These are phyloP conservation scores for Meliscaeva auricollis DNA, from an alignment of 2,888 invertebrate species.

Conservation along the genomic window DNA sequence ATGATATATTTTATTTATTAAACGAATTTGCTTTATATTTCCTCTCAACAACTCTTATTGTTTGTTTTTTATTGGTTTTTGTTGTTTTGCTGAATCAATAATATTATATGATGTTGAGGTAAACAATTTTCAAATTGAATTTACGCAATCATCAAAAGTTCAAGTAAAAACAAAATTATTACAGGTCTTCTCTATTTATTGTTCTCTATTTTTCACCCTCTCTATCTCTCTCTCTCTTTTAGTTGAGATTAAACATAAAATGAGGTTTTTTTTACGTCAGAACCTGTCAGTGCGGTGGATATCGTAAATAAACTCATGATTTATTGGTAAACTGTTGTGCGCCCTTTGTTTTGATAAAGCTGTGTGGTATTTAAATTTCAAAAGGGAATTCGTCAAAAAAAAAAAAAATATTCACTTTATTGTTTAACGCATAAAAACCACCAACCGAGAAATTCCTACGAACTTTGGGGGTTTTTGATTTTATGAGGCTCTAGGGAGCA, in stretches of 20 bases:
- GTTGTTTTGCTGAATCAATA: background rate
- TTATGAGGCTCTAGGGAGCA: constrained; percentile 20
- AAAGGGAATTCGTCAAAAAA: constrained; percentile 1
- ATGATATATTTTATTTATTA: constrained; percentile 2
- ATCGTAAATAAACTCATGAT: constrained; percentile 2
- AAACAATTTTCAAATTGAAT: constrained; percentile 27
- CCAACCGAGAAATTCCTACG: constrained; percentile 3
- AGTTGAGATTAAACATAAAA: too few relatives aligned
- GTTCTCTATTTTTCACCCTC: too few relatives aligned
- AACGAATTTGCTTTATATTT: constrained; percentile 4
- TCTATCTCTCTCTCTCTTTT: too few relatives aligned
- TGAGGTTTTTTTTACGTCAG: background rate
- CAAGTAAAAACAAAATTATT: constrained; percentile 8
- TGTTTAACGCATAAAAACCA: constrained; percentile 23
- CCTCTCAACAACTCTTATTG: background rate
- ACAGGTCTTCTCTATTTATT: too few relatives aligned
- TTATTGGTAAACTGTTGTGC: constrained; percentile 9
- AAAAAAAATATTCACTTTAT: background rate
- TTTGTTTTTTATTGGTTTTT: constrained; percentile 4
- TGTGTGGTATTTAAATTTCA: background rate
- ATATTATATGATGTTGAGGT: background rate
- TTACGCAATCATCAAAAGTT: constrained; percentile 14
- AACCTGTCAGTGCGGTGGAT: constrained; percentile 3
- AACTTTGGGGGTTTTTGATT: constrained; percentile 11
- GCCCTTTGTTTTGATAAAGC: background rate